Base-by-base conservation (phyloP, 1,140 invertebrate genomes). In the Sminthurinus signatus region DNA sequence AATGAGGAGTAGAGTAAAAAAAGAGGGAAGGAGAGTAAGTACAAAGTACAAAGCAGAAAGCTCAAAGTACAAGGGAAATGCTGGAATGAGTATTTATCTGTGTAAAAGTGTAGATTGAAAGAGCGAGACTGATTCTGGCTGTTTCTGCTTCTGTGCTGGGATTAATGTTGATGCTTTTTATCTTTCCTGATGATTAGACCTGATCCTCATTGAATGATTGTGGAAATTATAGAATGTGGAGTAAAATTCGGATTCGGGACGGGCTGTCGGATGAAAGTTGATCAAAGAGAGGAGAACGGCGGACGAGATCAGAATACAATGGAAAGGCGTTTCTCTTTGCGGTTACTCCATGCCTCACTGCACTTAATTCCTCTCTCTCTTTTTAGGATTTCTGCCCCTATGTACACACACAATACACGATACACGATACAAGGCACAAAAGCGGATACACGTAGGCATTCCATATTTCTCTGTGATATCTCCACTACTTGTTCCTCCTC, bases 141-240 rank as follows among this genome's bases (percentile, higher is more conserved):
- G 36, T 5, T 2, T n/a, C 54, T 56, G n/a, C n/a, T 42, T 56
- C 29, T 56, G 23, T 42, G 12, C 12, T 3, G 3, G 43, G 43
- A 50, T 50, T 60, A 50, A 60, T 50, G 57, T 44, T 60, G 59
- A 60, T 65, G 60, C 63, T 65, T 65, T 56, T 65, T 65, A 65
- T 65, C 63, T 65, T 65, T 65, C 63, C 50, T 29, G 58, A 60
- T 65, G 63, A 65, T 58, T 65, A 60, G 36, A 65, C 25, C 50
- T 50, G 43, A 60, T 60, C 43, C 39, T 60, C 43, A 60, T 44
- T 60, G 43, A 56, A 56, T 56, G 39, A 60, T 60, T 48, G 57
- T 60, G 57, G 43, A 21, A 12, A 12, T 27, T 44, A 43, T 36
- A 60, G 39, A n/a, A n/a, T n/a, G n/a, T n/a, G n/a, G n/a, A n/a